phyloP scores from a whole-genome alignment of 1,140 invertebrate species.

The Caenorhabditis inopinata region DNA sequence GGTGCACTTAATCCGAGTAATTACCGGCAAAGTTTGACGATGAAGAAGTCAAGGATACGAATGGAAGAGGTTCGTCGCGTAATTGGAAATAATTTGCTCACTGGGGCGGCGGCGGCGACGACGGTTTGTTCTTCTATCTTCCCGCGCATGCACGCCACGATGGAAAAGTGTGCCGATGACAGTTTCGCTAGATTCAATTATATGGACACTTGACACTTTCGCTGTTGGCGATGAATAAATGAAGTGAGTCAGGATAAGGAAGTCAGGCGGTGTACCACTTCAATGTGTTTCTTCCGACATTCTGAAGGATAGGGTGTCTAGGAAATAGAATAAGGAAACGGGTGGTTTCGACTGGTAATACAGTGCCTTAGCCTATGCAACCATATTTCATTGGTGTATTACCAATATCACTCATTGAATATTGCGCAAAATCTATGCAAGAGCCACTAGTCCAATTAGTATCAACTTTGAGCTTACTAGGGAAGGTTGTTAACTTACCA shows the following conservation, averaged over 20 bases:
- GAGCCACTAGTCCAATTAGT: too few species aligned
- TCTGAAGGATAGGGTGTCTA: neutral
- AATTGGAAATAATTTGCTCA: conserved; percentile 27
- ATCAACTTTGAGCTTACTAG: too few species aligned
- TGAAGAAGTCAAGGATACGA: neutral
- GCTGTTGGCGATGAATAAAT: conserved; percentile 15
- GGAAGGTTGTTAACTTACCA: too few species aligned
- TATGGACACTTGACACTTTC: conserved; percentile 30
- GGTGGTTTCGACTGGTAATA: neutral
- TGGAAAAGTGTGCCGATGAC: conserved; percentile 27
- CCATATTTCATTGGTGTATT: too few species aligned
- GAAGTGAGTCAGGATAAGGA: neutral
- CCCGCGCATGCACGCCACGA: neutral
- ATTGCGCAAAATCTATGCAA: too few species aligned
- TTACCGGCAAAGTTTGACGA: neutral
- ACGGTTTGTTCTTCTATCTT: conserved; percentile 30
- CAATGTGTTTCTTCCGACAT: neutral
- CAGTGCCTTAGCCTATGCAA: neutral
- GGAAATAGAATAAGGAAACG: neutral
- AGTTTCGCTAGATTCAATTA: conserved; percentile 31
- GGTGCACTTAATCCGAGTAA: conserved; percentile 21
- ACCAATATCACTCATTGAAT: too few species aligned
- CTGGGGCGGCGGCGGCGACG: too few species aligned
- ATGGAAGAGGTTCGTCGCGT: conserved; percentile 10
- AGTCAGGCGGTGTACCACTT: neutral